phyloP scores from a whole-genome alignment of 2,888 invertebrate genomes.

The Drosophila monieri region DNA sequence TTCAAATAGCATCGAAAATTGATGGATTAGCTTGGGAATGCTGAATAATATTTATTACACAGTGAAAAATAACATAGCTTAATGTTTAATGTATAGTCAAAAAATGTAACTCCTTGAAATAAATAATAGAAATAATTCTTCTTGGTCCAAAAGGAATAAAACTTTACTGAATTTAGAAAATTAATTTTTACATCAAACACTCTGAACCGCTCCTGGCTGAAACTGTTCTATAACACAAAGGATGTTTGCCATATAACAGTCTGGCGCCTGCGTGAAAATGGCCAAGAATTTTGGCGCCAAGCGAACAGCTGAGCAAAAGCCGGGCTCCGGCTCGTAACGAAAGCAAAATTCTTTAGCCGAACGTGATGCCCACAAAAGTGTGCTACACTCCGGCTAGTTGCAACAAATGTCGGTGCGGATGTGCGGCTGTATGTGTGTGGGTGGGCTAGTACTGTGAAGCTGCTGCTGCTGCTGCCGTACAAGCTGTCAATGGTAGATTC shows the following conservation, averaged over 20 bases:
- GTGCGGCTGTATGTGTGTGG: conserved; percentile 19
- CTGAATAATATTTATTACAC: neutral
- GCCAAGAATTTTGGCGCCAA: conserved; percentile 71
- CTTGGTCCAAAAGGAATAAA: neutral
- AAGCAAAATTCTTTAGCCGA: conserved; percentile 42
- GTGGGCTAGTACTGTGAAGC: conserved; percentile 18
- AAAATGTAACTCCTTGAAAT: too few relatives aligned
- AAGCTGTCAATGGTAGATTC: conserved; percentile 65
- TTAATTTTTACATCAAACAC: neutral
- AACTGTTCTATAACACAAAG: conserved; percentile 41
- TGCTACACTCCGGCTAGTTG: conserved; percentile 52
- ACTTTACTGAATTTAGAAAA: neutral
- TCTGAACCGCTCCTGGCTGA: conserved; percentile 47
- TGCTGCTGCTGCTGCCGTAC: conserved; percentile 29
- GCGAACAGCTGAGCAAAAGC: conserved; percentile 57
- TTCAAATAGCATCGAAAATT: neutral
- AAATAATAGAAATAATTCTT: neutral
- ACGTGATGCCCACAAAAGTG: conserved; percentile 47
- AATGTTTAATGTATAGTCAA: too few relatives aligned
- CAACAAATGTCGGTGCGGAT: conserved; percentile 42
- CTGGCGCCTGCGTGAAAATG: conserved; percentile 50
- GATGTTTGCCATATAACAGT: conserved; percentile 54
- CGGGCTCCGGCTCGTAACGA: conserved; percentile 35
- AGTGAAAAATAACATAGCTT: neutral
- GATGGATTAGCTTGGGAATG: neutral